Conservation (phyloP, 2,113 vertebrate genomes). For the Hippocampus mohnikei region DNA sequence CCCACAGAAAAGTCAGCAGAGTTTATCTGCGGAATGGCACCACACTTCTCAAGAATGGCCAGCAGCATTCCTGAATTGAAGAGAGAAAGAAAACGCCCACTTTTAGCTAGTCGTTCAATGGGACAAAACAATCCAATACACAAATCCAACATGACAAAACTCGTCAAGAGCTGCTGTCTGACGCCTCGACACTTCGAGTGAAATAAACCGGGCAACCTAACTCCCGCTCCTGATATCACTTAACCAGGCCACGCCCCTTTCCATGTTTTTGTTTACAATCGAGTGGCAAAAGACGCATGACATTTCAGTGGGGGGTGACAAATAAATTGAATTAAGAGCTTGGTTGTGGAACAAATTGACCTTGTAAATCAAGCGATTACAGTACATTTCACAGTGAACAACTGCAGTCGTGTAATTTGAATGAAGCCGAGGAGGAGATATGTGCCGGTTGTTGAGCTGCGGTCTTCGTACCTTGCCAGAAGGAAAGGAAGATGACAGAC, state of each 20-base stretch:
- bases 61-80: constrained; percentile 82
- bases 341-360: neutral
- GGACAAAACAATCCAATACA: too few species aligned
- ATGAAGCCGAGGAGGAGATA: neutral
- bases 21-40: constrained; percentile 88
- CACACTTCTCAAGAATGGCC: constrained; percentile 92
- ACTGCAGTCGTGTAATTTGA: too few species aligned
- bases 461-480: constrained; percentile 86
- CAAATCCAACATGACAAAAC: too few species aligned
- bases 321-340: neutral
- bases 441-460: neutral
- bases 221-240: too few species aligned
- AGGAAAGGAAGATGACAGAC: constrained; percentile 94
- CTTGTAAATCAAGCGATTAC: neutral
- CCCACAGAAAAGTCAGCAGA: constrained; percentile 84
- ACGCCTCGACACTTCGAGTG: too few species aligned
- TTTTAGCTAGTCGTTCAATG: too few species aligned
- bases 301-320: neutral
- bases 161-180: too few species aligned
- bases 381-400: neutral
- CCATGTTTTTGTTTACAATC: too few species aligned
- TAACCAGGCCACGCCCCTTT: too few species aligned
- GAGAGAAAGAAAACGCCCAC: neutral
- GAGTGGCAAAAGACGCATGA: neutral
- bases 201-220: too few species aligned